phyloP scores from a whole-genome alignment of 2,888 invertebrate species.

The Heliconius cydno region DNA sequence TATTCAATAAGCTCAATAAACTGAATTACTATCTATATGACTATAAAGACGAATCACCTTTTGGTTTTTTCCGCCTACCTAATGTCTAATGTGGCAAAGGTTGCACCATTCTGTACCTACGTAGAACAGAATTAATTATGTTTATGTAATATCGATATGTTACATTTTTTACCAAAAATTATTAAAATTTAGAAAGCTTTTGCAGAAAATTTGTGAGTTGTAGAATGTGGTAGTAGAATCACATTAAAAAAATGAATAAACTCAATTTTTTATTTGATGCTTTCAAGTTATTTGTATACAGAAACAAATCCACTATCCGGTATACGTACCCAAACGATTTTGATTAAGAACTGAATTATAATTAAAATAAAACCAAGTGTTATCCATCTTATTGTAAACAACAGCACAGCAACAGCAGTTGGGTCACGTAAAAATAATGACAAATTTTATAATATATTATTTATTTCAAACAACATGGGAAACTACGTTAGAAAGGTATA shows the following conservation, averaged over 20 bases:
- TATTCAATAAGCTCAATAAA: neutral
- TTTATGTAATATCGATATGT: too few relatives aligned
- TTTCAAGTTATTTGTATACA: neutral
- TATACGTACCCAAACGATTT: neutral
- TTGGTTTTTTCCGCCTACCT: too few relatives aligned
- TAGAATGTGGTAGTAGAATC: neutral
- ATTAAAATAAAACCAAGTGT: neutral
- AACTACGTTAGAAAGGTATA: slow-evolving; percentile 31
- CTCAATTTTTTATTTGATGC: neutral
- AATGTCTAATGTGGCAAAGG: too few relatives aligned
- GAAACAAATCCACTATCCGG: neutral
- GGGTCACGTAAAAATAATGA: slow-evolving; percentile 33
- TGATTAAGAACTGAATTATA: neutral
- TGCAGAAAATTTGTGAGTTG: too few relatives aligned
- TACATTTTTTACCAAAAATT: too few relatives aligned
- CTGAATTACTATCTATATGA: neutral
- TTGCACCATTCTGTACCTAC: too few relatives aligned
- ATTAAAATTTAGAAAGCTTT: too few relatives aligned
- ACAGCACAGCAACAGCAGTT: neutral
- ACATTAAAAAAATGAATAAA: neutral
- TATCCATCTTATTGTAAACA: neutral
- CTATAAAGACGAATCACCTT: neutral
- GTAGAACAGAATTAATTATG: too few relatives aligned
- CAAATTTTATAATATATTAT: slow-evolving; percentile 51
- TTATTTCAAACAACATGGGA: slow-evolving; percentile 60